phyloP scores from a whole-genome alignment of 2,888 invertebrate species.

The Nebria salina region DNA sequence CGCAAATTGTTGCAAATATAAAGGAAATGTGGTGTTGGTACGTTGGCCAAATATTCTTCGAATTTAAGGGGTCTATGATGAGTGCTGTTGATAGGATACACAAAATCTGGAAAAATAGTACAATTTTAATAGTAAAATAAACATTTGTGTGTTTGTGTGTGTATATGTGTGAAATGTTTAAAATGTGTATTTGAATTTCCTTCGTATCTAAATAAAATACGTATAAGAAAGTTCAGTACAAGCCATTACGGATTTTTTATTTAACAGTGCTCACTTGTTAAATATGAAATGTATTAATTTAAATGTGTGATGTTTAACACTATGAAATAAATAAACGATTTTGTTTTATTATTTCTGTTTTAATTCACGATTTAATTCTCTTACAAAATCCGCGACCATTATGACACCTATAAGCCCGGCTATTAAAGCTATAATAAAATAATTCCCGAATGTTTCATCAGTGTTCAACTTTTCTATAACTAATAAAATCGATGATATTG shows the following conservation, averaged over 20 bases:
- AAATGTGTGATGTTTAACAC: too few species aligned
- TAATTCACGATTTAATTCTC: background rate
- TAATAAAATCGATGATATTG: background rate
- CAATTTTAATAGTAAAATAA: too few species aligned
- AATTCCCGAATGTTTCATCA: background rate
- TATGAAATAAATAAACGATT: too few species aligned
- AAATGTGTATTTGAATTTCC: too few species aligned
- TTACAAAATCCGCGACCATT: background rate
- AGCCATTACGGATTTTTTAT: too few species aligned
- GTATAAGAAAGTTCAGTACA: too few species aligned
- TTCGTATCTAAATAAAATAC: too few species aligned
- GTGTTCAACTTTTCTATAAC: background rate
- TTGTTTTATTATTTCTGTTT: background rate
- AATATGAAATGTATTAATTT: background rate
- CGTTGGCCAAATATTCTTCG: constrained; percentile 65
- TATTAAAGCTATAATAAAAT: background rate
- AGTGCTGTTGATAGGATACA: constrained; percentile 72
- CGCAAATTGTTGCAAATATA: constrained; percentile 73
- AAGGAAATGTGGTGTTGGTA: constrained; percentile 71
- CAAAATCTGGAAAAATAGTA: constrained; percentile 64
- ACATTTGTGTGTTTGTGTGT: too few species aligned
- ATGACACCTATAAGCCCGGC: background rate
- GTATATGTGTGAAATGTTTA: too few species aligned
- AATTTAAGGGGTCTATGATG: constrained; percentile 71
- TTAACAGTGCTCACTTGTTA: background rate